Evolutionary conservation across 2,113 vertebrate genomes (phyloP), one percentile per base, ranked within the genome.

Genomic region (Tupaia chinensis): DNA sequence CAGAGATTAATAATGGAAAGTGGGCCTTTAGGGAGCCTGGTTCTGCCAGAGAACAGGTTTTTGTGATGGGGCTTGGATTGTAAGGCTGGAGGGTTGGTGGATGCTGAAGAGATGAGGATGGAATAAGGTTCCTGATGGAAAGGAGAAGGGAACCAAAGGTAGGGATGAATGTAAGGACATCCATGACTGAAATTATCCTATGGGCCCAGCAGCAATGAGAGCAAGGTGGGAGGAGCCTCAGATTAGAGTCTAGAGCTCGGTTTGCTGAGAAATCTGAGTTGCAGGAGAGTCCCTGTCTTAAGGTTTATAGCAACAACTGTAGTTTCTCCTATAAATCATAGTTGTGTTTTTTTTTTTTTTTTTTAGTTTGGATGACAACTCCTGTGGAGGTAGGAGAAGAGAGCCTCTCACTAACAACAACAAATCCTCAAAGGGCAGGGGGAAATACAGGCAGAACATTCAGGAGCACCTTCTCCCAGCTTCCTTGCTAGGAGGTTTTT

Each of bases 211-310:
- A 93, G 92, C 76, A 70, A 29, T 15, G 44, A 90, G 73, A 85
- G 58, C 17, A 87, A 82, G 29, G 25, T 70, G 77, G 61, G 74
- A 76, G 77, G 53, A 87, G 80, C 92, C 83, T 95, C 70, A 80
- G 93, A 66, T 89, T 78, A n/a, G 76, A 93, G 76, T 53, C 29
- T 72, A 93, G 34, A 95, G 80, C 44, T 86, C 85, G 54, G 27
- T 93, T 94, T 89, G 70, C n/a, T 81, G 76, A 93, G 61, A 88
- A 96, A 53, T 83, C 58, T 92, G 85, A 89, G 73, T 80, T 95
- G 44, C 32, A 69, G 58, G 58, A 93, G 78, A 89, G 70, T 95
- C 92, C 34, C 29, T 77, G 16, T 91, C 54, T 87, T 91, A 69
- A 63, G 78, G 65, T 61, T 94, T 95, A 87, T 25, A 94, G 92